Base-by-base conservation (phyloP, 92 coral and sea anemone species). In the Paramuricea clavata region DNA sequence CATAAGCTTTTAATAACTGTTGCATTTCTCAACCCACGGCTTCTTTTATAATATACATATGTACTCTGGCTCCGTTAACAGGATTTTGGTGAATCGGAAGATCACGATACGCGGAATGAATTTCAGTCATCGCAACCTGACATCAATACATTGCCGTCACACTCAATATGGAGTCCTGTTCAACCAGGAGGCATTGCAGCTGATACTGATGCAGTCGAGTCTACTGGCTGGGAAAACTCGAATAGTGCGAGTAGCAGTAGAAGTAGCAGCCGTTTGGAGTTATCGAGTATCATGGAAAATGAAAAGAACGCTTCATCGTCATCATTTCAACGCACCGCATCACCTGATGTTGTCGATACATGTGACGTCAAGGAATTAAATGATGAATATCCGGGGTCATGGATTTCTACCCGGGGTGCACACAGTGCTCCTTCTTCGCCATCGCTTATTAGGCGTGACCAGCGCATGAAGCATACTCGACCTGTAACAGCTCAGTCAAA, bases 341-440 rank as follows among this genome's bases (percentile, higher is more conserved):
- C 93, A 60, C 97, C 94, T 49, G 98, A 92, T 74, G 95, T 85
- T 36, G 87, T 89, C 6, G 80, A 70, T 9, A 88, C 91, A 5
- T 83, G 79, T 12, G 89, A 90, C 19, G 65, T 61, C 33, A 42
- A 59, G 21, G 52, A 44, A 72, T 35, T 16, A 9, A 19, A 7
- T 12, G 73, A 59, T 5, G 73, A 59, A 22, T 59, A 79, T 42
- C 34, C 64, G 21, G 30, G 92, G 21, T 95, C 95, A 76, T 96
- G 99, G 99, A 85, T 87, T 8, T 89, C 98, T 0, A 92, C 82
- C 16, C 86, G 99, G 50, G 98, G 97, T 82, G 99, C 99, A 6
- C 93, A 91, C 62, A 96, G 99, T 82, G 99, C 99, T 6, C 99
- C 99, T 10, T 96, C 99, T 12, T 96, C 99, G 17, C 99, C 99